Base-by-base conservation (phyloP, 2,888 invertebrate genomes). In the Netelia inedita region DNA sequence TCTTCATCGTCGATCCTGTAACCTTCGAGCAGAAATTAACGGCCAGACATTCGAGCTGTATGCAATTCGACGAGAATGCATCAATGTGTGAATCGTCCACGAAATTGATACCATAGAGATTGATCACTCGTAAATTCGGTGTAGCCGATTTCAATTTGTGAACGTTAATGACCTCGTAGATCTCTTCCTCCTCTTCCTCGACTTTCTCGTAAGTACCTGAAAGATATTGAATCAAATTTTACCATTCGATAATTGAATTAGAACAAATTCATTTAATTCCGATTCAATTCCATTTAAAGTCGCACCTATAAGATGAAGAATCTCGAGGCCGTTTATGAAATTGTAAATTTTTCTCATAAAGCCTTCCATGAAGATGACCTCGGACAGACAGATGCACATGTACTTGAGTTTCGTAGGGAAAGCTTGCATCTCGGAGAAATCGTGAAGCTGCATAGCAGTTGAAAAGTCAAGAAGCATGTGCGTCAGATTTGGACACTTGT, bases 311-410 rank as follows among this genome's bases (percentile, higher is more conserved):
- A 99, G 95, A 94, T 99, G 99, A 75, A 99, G 95, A 78, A 98
- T 98, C 95, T 99, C 99, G 81, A 99, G 94, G 3, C 99, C 99
- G 88, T 99, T 99, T 92, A 99, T 98, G 92, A 99, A 99, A 94
- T 99, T 99, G 94, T 99, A 99, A 87, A 99, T 99, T 94, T 99
- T 99, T 88, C 99, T 95, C 98, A 99, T 99, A 94, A 99, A 99
- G 14, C 99, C 99, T 94, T 99, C 99, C 97, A 99, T 98, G 94
- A 99, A 99, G 94, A 99, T 99, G 87, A 99, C 99, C 94, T 99
- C 99, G 0, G 99, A 99, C 57, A 99, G 95, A 89, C 99, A 99
- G 91, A 99, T 98, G 93, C 98, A 98, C 94, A 99, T 96, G 94
- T 98, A 99, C 65, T 97, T 96, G 82, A 99, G 95, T 94, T 99